These are phyloP conservation scores for Orestias chungarensis DNA, from an alignment of 2,797 vertebrate genomes.

Conservation along the genomic window DNA sequence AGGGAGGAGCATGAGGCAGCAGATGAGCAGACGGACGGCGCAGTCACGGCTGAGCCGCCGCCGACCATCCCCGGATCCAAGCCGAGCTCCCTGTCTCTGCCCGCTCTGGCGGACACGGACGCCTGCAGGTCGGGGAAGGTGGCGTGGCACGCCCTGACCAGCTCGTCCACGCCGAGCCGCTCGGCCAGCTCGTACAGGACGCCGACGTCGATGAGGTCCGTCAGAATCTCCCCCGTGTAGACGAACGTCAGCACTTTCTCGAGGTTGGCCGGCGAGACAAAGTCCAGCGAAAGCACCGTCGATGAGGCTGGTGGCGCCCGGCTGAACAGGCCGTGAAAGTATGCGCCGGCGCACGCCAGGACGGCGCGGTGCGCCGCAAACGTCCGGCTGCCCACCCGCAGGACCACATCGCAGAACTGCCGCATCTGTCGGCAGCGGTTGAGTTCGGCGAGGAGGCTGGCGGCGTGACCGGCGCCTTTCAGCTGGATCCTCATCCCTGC, in stretches of 20 bases:
- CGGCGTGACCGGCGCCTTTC: constrained; percentile 91
- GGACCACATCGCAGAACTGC: constrained; percentile 91
- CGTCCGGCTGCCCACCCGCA: constrained; percentile 90
- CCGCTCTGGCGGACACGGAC: constrained; percentile 67
- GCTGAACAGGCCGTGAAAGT: constrained; percentile 91
- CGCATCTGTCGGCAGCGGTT: constrained; percentile 91
- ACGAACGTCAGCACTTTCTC: constrained; percentile 96
- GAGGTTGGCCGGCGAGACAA: constrained; percentile 92
- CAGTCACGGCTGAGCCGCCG: constrained; percentile 18
- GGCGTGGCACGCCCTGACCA: constrained; percentile 90
- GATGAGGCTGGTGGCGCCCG: constrained; percentile 68
- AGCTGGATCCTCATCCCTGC: constrained; percentile 95
- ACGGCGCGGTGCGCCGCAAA: constrained; percentile 93
- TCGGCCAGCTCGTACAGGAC: constrained; percentile 95
- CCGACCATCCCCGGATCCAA: constrained; percentile 47
- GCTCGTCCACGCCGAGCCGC: constrained; percentile 87
- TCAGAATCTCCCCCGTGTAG: constrained; percentile 94
- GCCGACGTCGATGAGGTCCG: constrained; percentile 93
- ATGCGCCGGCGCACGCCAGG: constrained; percentile 88
- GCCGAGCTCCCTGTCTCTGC: constrained; percentile 46
- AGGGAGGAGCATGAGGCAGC: constrained; percentile 78
- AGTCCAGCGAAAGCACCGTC: constrained; percentile 88
- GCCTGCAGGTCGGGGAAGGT: constrained; percentile 94
- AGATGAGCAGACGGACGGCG: constrained; percentile 71
- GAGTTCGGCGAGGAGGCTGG: constrained; percentile 91